A percentile compares a stretch with the other conserved stretches of the same genome.
These are phyloP conservation scores for Andricus curvator DNA, from an alignment of 2,888 invertebrate genomes.

Conservation along the genomic window DNA sequence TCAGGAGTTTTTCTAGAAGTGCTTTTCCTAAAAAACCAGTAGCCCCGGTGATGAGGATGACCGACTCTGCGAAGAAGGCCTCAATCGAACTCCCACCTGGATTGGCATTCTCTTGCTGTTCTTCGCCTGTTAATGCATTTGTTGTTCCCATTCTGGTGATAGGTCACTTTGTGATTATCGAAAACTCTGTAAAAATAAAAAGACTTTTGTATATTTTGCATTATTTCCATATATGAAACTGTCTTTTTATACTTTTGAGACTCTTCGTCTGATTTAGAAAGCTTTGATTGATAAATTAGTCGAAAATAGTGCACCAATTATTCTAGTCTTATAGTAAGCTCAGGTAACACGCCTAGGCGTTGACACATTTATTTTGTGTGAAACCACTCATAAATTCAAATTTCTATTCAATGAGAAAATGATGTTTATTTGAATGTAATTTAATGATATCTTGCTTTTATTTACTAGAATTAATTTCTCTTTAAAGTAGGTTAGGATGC, in stretches of 20 bases:
- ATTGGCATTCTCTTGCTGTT: conserved; percentile 62
- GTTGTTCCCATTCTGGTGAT: conserved; percentile 68
- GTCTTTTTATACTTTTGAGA: neutral
- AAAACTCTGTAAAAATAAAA: conserved; percentile 51
- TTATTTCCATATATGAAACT: neutral
- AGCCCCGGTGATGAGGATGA: conserved; percentile 82
- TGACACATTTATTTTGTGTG: neutral
- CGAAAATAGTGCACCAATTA: neutral
- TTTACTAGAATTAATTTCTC: neutral
- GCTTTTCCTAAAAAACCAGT: conserved; percentile 98
- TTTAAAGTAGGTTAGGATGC: neutral
- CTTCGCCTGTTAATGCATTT: conserved; percentile 66
- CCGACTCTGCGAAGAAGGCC: conserved; percentile 80
- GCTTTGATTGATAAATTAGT: neutral
- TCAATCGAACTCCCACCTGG: conserved; percentile 69
- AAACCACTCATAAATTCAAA: neutral
- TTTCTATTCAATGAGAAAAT: neutral
- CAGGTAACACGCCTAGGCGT: too few species aligned
- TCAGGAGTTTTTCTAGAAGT: conserved; percentile 92
- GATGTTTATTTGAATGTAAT: neutral
- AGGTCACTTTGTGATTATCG: conserved; percentile 49
- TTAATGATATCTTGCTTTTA: neutral
- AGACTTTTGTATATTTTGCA: too few species aligned
- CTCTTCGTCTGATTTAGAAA: neutral
- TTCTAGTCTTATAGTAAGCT: neutral